These are phyloP conservation scores for Trachemys scripta DNA, from an alignment of 2,113 vertebrate genomes.

Conservation along the genomic window DNA sequence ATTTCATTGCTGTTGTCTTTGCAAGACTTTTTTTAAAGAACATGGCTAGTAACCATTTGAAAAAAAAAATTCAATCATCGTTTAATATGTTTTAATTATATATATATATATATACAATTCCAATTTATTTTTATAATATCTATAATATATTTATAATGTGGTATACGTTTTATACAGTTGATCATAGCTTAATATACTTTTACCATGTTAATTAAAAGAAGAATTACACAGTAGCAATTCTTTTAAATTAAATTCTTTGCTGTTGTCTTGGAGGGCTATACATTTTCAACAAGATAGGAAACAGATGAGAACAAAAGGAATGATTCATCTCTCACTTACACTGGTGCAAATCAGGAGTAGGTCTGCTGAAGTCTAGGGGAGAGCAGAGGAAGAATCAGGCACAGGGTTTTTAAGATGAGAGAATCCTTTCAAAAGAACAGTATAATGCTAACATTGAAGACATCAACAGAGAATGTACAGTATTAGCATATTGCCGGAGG, in stretches of 20 bases:
- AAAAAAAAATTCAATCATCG: neutral
- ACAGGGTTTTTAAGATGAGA: neutral
- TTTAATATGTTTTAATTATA: conserved; percentile 8
- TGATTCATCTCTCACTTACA: neutral
- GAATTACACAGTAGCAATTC: neutral
- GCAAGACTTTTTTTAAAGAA: neutral
- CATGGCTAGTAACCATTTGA: neutral
- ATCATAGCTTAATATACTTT: conserved; percentile 27
- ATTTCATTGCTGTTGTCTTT: conserved; percentile 2
- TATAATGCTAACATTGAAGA: neutral
- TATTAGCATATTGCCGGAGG: neutral
- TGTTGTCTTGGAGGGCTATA: neutral
- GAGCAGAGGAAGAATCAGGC: neutral
- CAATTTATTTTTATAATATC: conserved; percentile 31
- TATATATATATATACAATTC: neutral
- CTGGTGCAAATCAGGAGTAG: neutral
- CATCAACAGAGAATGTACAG: neutral
- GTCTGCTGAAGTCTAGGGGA: neutral
- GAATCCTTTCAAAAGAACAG: neutral
- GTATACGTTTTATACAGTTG: conserved; percentile 2
- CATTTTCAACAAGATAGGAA: neutral
- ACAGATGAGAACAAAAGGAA: neutral
- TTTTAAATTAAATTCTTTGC: neutral
- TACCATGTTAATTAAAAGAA: neutral
- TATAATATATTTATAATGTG: conserved; percentile 29